These are phyloP conservation scores for Rhopilema esculentum DNA, from an alignment of 30 jellyfish, hydroid and myxozoan genomes.

Conservation along the genomic window DNA sequence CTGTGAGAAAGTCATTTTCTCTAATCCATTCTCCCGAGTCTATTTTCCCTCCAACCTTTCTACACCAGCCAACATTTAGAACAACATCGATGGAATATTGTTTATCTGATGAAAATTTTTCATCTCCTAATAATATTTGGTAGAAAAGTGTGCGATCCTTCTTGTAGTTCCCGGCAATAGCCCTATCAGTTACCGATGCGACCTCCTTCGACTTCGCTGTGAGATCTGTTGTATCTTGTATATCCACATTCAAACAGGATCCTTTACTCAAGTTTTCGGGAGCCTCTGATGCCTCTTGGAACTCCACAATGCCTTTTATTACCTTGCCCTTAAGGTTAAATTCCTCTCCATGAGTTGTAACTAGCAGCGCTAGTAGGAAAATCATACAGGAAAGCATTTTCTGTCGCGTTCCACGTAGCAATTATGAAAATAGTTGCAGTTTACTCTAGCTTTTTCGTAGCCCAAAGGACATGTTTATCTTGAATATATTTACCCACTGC, in stretches of 20 bases:
- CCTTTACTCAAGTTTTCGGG: constrained; percentile 5
- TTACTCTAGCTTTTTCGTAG: too few relatives aligned
- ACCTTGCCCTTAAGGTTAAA: constrained; percentile 24
- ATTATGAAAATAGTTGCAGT: too few relatives aligned
- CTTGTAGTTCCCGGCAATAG: not conserved
- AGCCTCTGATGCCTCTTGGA: constrained; percentile 37
- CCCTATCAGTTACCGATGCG: not conserved
- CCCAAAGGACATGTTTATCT: too few relatives aligned
- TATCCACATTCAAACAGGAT: constrained; percentile 38
- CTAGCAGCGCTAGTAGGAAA: not conserved
- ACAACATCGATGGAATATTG: constrained; percentile 32
- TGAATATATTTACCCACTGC: not conserved
- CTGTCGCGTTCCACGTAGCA: too few relatives aligned
- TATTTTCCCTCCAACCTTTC: constrained; percentile 12
- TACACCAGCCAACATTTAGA: constrained; percentile 56
- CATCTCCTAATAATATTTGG: not conserved
- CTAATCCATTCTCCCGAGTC: constrained; percentile 68
- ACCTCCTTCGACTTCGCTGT: constrained; percentile 25
- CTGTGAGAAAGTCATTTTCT: constrained; percentile 50
- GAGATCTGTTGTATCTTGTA: constrained; percentile 25
- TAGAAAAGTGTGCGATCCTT: constrained; percentile 4
- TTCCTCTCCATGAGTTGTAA: not conserved
- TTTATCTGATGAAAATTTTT: not conserved
- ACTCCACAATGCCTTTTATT: constrained; percentile 8
- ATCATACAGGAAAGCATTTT: not conserved